Conservation (phyloP, 2,888 invertebrate species). For the Papilio gigon region DNA sequence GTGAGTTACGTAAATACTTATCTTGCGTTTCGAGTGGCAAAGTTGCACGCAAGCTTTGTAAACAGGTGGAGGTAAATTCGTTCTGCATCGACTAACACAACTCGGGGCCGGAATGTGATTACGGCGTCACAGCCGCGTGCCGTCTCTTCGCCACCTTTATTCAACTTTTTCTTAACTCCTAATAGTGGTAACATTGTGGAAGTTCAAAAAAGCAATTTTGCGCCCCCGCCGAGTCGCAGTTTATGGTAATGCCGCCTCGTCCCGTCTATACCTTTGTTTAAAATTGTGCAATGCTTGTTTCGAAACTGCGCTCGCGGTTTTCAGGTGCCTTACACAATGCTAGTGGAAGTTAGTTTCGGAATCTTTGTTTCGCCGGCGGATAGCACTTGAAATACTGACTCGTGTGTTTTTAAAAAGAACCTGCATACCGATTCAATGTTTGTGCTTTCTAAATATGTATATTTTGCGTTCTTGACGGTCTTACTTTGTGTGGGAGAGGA, state of each 20-base stretch:
- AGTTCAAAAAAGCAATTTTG: conserved; percentile 81
- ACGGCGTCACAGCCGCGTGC: conserved; percentile 59
- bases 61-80: conserved; percentile 58
- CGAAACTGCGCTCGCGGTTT: conserved; percentile 69
- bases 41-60: conserved; percentile 62
- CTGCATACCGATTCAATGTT: conserved; percentile 39
- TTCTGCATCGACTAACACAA: conserved; percentile 57
- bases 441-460: conserved; percentile 41
- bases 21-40: conserved; percentile 60
- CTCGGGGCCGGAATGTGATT: conserved; percentile 63
- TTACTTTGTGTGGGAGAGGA: conserved; percentile 24
- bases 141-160: conserved; percentile 60
- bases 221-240: conserved; percentile 64
- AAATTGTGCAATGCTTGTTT: conserved; percentile 77
- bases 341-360: conserved; percentile 63
- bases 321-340: conserved; percentile 71
- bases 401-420: conserved; percentile 44
- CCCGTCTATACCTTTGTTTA: conserved; percentile 75
- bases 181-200: conserved; percentile 71
- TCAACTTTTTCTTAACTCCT: conserved; percentile 75
- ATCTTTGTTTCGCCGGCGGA: conserved; percentile 69
- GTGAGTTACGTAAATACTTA: conserved; percentile 70
- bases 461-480: conserved; percentile 32
- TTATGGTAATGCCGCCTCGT: conserved; percentile 73
- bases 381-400: conserved; percentile 55